These are phyloP conservation scores for Zapus hudsonius DNA, from an alignment of 2,113 vertebrate species.

Conservation along the genomic window DNA sequence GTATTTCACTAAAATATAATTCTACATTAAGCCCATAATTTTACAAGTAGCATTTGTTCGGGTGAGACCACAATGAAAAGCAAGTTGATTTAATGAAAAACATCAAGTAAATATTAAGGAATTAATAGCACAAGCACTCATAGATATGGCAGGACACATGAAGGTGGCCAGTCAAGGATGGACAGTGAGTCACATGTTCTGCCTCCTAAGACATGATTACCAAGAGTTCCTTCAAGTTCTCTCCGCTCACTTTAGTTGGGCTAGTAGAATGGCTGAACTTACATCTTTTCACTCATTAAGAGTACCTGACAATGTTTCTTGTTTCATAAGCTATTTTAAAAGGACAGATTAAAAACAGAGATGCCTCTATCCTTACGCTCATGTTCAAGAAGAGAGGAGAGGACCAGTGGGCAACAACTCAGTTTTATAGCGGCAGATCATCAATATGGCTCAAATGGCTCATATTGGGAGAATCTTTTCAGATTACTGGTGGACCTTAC, in stretches of 20 bases:
- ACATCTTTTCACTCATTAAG: not conserved
- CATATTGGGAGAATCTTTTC: slow-evolving; percentile 15
- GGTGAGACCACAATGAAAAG: not conserved
- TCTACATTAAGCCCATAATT: not conserved
- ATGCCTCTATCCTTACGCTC: not conserved
- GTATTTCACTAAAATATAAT: slow-evolving; percentile 6
- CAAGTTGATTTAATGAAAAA: not conserved
- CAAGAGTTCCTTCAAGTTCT: not conserved
- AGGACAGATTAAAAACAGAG: not conserved
- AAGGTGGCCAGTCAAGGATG: not conserved
- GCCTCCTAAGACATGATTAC: not conserved
- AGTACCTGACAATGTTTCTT: not conserved
- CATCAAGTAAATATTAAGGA: not conserved
- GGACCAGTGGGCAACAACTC: not conserved
- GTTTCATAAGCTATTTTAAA: not conserved
- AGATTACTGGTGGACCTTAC: not conserved
- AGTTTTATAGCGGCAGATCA: not conserved
- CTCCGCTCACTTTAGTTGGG: not conserved
- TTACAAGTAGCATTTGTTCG: not conserved
- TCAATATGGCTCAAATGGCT: not conserved
- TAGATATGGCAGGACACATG: not conserved
- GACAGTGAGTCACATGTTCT: not conserved
- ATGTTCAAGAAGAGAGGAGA: not conserved
- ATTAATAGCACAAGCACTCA: not conserved
- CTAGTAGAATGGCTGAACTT: not conserved